Base-by-base conservation (phyloP, 2,888 invertebrate species). In the Trichogramma dendrolimi region DNA sequence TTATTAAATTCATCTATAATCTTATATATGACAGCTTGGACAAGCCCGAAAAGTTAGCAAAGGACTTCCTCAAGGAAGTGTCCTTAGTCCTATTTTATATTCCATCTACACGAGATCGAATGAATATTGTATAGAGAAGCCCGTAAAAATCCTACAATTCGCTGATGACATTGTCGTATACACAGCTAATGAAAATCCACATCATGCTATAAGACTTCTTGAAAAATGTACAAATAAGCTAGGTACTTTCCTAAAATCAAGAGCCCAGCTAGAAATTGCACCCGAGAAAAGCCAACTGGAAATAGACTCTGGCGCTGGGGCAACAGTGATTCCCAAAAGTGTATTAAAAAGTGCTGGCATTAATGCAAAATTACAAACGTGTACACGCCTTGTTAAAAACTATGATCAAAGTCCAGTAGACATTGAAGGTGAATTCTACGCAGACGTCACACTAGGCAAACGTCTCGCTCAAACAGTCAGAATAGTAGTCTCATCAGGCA, bases 151-250 rank as follows among this genome's bases (percentile, higher is more conserved):
- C 27, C 4, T 66, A 14, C 52, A 63, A 51, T 63, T 66, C 49
- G 63, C 64, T 1, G 60, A 67, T 54, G 67, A 67, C 42, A 57
- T 63, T 5, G 61, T 47, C 4, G 14, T 64, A 39, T 67, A 50
- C 43, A n/a, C 4, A 8, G 47, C n/a, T 14, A 7, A 14, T 41
- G 38, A 7, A 6, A 38, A 44, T 6, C 41, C 5, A 6, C 1
- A 4, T 42, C 10, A n/a, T n/a, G n/a, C n/a, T n/a, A n/a, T n/a
- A n/a, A n/a, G n/a, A n/a, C n/a, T n/a, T n/a, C n/a, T n/a, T n/a
- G n/a, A n/a, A n/a, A n/a, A n/a, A n/a, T n/a, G n/a, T n/a, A n/a
- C n/a, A n/a, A n/a, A n/a, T n/a, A n/a, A n/a, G 46, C 27, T 54
- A 4, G 10, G 4, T 38, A 27, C 11, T 6, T 60, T 46, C 27